phyloP scores from a whole-genome alignment of 2,888 invertebrate genomes.

The Clivina fossor region DNA sequence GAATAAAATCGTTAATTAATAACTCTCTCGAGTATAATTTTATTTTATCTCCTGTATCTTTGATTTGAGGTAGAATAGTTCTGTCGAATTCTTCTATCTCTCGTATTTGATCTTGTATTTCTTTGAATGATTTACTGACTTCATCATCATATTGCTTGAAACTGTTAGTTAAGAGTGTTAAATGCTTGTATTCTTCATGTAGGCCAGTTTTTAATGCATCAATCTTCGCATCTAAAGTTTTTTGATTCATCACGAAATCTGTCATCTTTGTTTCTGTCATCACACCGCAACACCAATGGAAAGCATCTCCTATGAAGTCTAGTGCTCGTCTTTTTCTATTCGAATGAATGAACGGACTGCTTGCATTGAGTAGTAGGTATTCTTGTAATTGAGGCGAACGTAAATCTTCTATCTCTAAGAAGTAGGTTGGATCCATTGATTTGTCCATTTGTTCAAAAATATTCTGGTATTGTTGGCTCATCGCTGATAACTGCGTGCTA shows the following conservation, averaged over 20 bases:
- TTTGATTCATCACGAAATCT: conserved; percentile 9
- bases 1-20: not conserved
- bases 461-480: not conserved
- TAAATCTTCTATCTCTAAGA: too few relatives aligned
- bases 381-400: too few relatives aligned
- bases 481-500: not conserved
- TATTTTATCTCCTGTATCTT: not conserved
- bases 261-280: conserved; percentile 18
- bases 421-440: not conserved
- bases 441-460: not conserved
- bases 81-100: not conserved
- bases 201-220: conserved; percentile 2
- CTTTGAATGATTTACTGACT: not conserved
- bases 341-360: too few relatives aligned
- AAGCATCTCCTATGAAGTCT: conserved; percentile 23
- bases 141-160: not conserved
- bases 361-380: too few relatives aligned
- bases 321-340: conserved; percentile 1
- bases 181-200: conserved; percentile 4
- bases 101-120: not conserved
- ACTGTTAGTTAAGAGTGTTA: not conserved
- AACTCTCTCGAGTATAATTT: not conserved
- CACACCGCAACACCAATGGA: conserved; percentile 30
- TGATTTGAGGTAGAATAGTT: too few relatives aligned
- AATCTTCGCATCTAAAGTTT: not conserved